Base-by-base conservation (phyloP, 2,888 invertebrate species). In the Anticlea derivata region DNA sequence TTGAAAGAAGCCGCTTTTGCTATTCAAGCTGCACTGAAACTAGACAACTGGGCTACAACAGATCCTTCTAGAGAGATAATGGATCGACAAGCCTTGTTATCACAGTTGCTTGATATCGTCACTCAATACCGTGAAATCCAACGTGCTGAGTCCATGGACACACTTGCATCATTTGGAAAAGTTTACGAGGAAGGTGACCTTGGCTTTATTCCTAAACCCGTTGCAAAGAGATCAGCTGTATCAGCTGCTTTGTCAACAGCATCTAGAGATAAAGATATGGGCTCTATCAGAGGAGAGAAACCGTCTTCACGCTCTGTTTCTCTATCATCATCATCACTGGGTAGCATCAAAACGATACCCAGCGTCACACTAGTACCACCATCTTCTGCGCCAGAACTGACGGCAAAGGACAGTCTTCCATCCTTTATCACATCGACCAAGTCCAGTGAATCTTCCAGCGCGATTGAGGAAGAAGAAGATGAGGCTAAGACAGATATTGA, bases 111-210 rank as follows among this genome's bases (percentile, higher is more conserved):
- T 1, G 82, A 86, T 12, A 91, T 93, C 39, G 73, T 93, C 27
- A 78, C 80, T 10, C 83, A 88, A 50, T 85, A 82, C 52, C 83
- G 79, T 10, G 90, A 89, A 39, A 70, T 86, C 8, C 75, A 85
- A 57, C 75, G 73, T 12, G 71, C 83, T 1, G 86, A 83, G 52
- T 89, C 90, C 7, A 62, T 75, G 48, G 82, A 83, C 13, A 88
- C 92, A 33, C 68, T 88, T 27, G 87, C 88, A 17, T 92, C 93
- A 0, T 68, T 92, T 17, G 85, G 81, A 1, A 90, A 89, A 27
- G 81, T 93, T 12, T 94, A 95, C 61, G 83, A 89, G 38, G 92
- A 92, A 58, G 94, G 94, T 7, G 94, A 94, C 72, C 90, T 94
- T 50, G 94, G 94, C 5, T 94, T 94, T 59, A 83, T 94, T 55